Conservation (phyloP, 2,113 vertebrate species). For the Sturnus vulgaris region DNA sequence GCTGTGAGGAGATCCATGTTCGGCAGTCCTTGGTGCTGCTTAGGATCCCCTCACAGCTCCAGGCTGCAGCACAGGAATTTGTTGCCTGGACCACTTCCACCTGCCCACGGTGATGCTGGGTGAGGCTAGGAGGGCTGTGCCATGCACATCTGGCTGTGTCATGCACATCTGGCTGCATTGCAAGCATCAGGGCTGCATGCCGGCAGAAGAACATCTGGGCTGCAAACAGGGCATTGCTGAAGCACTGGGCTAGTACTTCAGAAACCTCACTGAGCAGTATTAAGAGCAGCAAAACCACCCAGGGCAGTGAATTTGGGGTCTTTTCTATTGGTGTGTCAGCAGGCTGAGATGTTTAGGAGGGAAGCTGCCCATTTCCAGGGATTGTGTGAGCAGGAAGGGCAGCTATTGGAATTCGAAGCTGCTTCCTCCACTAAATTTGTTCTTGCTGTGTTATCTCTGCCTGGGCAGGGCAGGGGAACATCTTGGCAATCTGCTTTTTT, state of each 20-base stretch:
- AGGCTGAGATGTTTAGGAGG: constrained; percentile 43
- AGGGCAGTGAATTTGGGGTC: constrained; percentile 19
- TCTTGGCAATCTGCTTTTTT: constrained; percentile 48
- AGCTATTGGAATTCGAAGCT: constrained; percentile 14
- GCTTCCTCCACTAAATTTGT: constrained; percentile 54
- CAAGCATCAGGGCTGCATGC: neutral
- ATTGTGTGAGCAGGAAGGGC: constrained; percentile 65
- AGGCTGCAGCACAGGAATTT: rapidly evolving
- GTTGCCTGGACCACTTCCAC: rapidly evolving
- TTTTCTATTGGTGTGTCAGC: constrained; percentile 6
- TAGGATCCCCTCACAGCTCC: neutral
- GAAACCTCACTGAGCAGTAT: neutral
- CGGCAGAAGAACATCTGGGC: neutral
- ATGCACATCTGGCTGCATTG: neutral
- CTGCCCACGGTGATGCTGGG: neutral
- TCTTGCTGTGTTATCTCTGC: constrained; percentile 52
- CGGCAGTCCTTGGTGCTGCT: neutral
- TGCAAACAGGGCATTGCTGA: neutral
- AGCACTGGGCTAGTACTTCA: neutral
- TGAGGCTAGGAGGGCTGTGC: neutral
- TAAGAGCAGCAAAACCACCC: neutral
- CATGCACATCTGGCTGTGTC: neutral
- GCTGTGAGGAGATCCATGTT: neutral
- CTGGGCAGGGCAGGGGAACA: constrained; percentile 42
- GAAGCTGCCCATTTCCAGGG: constrained; percentile 71